Conservation (phyloP, 2,797 vertebrate species). For the Cuniculus paca region DNA sequence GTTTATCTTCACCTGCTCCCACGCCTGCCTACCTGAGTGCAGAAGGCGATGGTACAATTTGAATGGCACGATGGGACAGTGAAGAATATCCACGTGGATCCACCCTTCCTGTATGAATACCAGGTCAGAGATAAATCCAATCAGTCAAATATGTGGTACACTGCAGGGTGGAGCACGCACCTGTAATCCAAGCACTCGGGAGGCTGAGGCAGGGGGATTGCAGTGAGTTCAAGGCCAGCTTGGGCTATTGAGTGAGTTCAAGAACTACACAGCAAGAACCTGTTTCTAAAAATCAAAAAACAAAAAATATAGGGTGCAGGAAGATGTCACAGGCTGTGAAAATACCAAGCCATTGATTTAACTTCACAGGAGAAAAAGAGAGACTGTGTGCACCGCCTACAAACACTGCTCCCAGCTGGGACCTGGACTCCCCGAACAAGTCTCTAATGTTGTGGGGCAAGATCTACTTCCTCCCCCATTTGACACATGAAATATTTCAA, state of each 20-base stretch:
- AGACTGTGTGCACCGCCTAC: background rate
- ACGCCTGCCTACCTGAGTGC: background rate
- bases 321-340: background rate
- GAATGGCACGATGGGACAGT: slow-evolving; percentile 92
- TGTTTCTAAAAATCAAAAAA: background rate
- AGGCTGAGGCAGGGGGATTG: background rate
- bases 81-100: slow-evolving; percentile 92
- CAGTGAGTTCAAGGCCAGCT: background rate
- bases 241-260: background rate
- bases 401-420: background rate
- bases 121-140: slow-evolving; percentile 86
- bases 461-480: background rate
- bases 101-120: slow-evolving; percentile 88
- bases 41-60: slow-evolving; percentile 91
- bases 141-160: fast-evolving
- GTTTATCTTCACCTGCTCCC: background rate
- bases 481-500: background rate
- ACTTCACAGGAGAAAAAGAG: background rate
- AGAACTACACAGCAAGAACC: background rate
- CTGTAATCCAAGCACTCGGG: background rate
- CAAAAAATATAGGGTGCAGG: background rate
- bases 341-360: background rate
- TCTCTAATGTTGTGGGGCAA: background rate
- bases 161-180: background rate
- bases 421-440: background rate